Evolutionary conservation across 2,888 invertebrate species (phyloP).

Genomic region (Melanostoma mellinum): DNA sequence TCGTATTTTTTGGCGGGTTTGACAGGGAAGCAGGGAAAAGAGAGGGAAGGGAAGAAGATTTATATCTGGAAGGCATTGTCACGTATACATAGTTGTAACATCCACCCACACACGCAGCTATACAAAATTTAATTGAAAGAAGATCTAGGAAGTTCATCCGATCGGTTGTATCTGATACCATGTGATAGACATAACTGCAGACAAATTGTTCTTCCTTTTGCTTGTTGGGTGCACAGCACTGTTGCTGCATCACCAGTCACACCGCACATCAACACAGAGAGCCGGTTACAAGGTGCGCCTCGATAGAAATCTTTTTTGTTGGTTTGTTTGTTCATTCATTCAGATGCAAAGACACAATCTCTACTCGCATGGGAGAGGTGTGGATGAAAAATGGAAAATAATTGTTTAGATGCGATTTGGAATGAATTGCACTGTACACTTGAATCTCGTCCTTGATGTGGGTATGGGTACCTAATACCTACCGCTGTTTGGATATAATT

Average conservation of each 20-base stretch:
- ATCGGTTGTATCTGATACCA: constrained; percentile 60
- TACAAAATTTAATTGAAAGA: constrained; percentile 70
- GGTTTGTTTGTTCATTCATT: constrained; percentile 18
- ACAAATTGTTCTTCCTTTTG: constrained; percentile 69
- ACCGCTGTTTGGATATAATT: constrained; percentile 51
- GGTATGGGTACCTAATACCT: constrained; percentile 4
- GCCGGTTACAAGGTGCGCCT: constrained; percentile 63
- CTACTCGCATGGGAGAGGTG: constrained; percentile 48
- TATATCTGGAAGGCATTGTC: constrained; percentile 57
- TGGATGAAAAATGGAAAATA: constrained; percentile 71
- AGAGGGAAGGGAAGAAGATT: constrained; percentile 34
- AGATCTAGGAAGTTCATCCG: constrained; percentile 71
- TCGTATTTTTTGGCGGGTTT: constrained; percentile 38
- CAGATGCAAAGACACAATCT: constrained; percentile 31
- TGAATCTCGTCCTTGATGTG: constrained; percentile 61
- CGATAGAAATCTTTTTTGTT: constrained; percentile 56
- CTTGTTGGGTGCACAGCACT: background rate
- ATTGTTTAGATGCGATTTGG: constrained; percentile 68
- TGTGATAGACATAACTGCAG: constrained; percentile 69
- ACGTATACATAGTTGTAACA: constrained; percentile 45
- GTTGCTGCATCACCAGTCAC: background rate
- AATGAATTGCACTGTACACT: constrained; percentile 44
- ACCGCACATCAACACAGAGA: constrained; percentile 17
- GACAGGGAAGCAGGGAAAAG: constrained; percentile 43
- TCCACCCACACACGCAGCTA: constrained; percentile 57